Evolutionary conservation across 2,113 vertebrate species (phyloP).

Genomic region (Heterocephalus glaber): DNA sequence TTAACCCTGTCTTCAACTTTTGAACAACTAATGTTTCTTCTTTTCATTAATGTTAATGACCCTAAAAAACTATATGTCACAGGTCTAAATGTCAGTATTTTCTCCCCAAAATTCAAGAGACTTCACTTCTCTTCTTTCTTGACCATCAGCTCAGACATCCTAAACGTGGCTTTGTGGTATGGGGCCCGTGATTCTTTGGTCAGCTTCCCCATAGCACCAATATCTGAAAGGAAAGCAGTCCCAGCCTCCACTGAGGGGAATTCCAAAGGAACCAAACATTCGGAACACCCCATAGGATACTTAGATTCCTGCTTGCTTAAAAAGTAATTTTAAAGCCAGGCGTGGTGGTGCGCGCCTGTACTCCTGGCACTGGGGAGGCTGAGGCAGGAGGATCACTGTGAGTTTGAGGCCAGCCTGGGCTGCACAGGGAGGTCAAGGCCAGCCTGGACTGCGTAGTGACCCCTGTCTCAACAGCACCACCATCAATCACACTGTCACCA

Average conservation of each 20-base stretch:
- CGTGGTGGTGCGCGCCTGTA: neutral
- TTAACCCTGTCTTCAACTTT: neutral
- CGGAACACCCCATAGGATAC: neutral
- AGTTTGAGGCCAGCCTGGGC: neutral
- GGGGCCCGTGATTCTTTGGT: neutral
- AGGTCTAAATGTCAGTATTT: neutral
- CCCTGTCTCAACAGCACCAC: neutral
- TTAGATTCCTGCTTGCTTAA: neutral
- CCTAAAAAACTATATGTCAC: neutral
- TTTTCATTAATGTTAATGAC: slow-evolving; percentile 21
- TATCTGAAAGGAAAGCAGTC: neutral
- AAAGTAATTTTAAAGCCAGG: neutral
- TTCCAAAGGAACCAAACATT: neutral
- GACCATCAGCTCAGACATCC: neutral
- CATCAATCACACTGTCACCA: too few species aligned
- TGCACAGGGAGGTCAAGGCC: neutral
- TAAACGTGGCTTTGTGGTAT: neutral
- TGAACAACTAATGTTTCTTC: neutral
- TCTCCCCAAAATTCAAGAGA: neutral
- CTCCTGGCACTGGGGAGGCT: neutral
- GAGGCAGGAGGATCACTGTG: neutral
- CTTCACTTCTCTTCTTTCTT: neutral
- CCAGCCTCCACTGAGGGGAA: neutral
- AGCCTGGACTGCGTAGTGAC: neutral
- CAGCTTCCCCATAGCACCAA: neutral